These are phyloP conservation scores for Philonicus albiceps DNA, from an alignment of 2,888 invertebrate species.

Conservation along the genomic window DNA sequence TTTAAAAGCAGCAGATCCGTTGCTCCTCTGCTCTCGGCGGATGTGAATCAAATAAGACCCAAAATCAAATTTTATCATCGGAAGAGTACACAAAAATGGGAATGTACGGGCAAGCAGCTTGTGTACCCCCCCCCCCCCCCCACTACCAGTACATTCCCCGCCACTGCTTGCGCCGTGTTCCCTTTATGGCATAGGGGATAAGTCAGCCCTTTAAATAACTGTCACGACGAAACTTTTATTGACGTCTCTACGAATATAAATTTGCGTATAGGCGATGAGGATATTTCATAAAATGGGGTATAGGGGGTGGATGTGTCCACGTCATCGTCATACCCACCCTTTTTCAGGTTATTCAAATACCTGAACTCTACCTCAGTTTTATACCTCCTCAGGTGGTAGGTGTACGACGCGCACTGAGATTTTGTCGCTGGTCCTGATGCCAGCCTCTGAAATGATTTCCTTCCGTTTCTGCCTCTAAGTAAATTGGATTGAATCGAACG, in stretches of 20 bases:
- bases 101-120: not conserved
- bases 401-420: not conserved
- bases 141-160: no score
- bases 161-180: not conserved
- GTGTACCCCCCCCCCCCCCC: no score
- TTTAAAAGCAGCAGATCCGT: not conserved
- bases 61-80: conserved; percentile 5
- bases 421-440: not conserved
- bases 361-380: not conserved
- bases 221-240: conserved; percentile 12
- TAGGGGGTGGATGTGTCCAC: not conserved
- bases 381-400: not conserved
- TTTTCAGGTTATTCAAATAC: not conserved
- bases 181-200: not conserved
- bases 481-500: conserved; percentile 1
- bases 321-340: not conserved
- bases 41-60: conserved; percentile 14
- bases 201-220: conserved; percentile 1
- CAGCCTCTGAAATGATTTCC: conserved; percentile 11
- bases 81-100: conserved; percentile 13
- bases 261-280: conserved; percentile 3
- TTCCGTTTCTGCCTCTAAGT: conserved; percentile 6
- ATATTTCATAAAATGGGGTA: not conserved
- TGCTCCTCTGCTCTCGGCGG: not conserved
- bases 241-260: conserved; percentile 15